A percentile compares a stretch with the other conserved stretches of the same genome.
Conservation (phyloP, 35 echinoderm and acorn worm genomes). For the Ophioderma brevispina region DNA sequence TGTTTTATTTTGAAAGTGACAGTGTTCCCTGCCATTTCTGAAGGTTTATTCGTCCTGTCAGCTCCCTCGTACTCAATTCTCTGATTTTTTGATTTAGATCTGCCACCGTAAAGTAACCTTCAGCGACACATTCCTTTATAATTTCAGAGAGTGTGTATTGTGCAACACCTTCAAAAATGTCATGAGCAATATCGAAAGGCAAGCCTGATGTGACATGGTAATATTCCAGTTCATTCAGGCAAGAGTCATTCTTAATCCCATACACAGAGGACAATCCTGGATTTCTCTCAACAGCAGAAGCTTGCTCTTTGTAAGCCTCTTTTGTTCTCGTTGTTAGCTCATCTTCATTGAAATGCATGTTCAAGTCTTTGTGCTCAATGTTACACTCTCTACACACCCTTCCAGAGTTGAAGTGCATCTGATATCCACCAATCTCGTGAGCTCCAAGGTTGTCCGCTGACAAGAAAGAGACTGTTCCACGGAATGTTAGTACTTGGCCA, state of each 20-base stretch:
- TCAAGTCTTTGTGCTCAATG: background rate
- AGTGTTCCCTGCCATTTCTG: background rate
- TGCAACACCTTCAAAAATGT: conserved; percentile 57
- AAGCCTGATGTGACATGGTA: conserved; percentile 60
- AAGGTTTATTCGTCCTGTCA: conserved; percentile 50
- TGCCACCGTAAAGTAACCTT: conserved; percentile 45
- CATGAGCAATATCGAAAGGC: conserved; percentile 59
- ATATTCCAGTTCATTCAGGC: conserved; percentile 26
- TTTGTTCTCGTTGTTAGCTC: background rate
- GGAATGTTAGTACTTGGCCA: conserved; percentile 18
- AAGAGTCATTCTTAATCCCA: background rate
- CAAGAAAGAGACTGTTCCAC: conserved; percentile 28
- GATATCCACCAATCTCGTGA: conserved; percentile 33
- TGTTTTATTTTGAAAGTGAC: conserved; percentile 54
- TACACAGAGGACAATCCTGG: conserved; percentile 1
- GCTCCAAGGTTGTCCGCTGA: conserved; percentile 40
- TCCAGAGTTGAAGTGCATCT: conserved; percentile 15
- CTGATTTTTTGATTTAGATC: conserved; percentile 29
- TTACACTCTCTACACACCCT: conserved; percentile 23
- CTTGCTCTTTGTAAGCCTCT: conserved; percentile 22
- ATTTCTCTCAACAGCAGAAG: background rate
- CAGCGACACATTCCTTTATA: conserved; percentile 31
- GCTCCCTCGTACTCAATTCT: conserved; percentile 22
- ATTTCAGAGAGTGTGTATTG: conserved; percentile 26
- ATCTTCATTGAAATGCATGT: background rate